Evolutionary conservation across 2,888 invertebrate genomes (phyloP), one percentile per base, ranked within the genome.

Genomic region (Pristionchus maxplancki): DNA sequence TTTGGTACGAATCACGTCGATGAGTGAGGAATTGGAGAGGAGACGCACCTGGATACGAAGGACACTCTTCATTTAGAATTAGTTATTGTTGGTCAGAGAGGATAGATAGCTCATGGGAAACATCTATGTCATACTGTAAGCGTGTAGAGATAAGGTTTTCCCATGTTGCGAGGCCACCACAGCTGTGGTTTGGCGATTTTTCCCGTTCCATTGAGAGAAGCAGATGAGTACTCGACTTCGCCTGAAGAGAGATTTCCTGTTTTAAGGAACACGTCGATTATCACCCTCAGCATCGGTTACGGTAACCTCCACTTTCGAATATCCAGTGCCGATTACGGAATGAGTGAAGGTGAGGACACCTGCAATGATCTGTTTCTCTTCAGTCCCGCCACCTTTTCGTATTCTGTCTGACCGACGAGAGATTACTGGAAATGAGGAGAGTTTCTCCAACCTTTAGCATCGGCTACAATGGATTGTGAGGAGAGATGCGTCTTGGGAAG

Each of bases 41-140:
- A 87, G 87, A 24, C 71, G 71, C 4, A 64, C 64, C 85, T 85
- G 31, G n/a, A 44, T n/a, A n/a, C n/a, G 24, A 64, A 24, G 48
- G 3, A 34, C n/a, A 28, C 3, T 84, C 37, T 31, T 37, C 64
- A 40, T 50, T 67, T 28, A 15, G 67, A 1, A n/a, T n/a, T n/a
- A n/a, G n/a, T n/a, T n/a, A n/a, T n/a, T n/a, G n/a, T n/a, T n/a
- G n/a, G n/a, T n/a, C n/a, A n/a, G n/a, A n/a, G n/a, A n/a, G n/a
- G n/a, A n/a, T n/a, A n/a, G n/a, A n/a, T n/a, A n/a, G n/a, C n/a
- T n/a, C n/a, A n/a, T n/a, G n/a, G n/a, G n/a, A n/a, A n/a, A n/a
- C n/a, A n/a, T n/a, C n/a, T n/a, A n/a, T n/a, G n/a, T 34, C 82
- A 34, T n/a, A 97, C 97, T 96, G 97, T 96, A 88, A 98, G 95